Base-by-base conservation (phyloP, 2,797 vertebrate species). In the Rhinatrema bivittatum region DNA sequence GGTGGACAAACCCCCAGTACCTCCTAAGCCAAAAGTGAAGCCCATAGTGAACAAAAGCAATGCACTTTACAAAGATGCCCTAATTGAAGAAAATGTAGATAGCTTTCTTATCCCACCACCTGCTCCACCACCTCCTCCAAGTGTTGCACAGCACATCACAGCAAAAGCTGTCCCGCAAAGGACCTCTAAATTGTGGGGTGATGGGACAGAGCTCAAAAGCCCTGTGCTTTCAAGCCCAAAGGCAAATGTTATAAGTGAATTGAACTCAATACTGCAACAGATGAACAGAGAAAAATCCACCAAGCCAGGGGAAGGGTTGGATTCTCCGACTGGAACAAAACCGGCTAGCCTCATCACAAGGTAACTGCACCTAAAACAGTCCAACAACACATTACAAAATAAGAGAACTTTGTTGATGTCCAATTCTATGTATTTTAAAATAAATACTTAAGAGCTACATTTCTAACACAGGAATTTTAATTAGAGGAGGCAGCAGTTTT, bases 11-110 rank as follows among this genome's bases (percentile, higher is more conserved):
- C 96, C 94, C 48, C 92, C 94, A 11, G 93, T 97, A 60, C 91
- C 96, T 29, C 93, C 94, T 16, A 98, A 97, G 78, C 93, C 93
- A 74, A 98, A 95, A 86, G 79, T 88, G 72, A 97, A 97, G 80
- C 86, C 91, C 15, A 74, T 90, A 52, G 86, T 97, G 53, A 91
- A 88, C 79, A 92, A 92, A 68, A 83, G 81, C 81, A 92, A 90
- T 55, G 88, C 90, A 26, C 87, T 94, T 72, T 93, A 92, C 65
- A 89, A 90, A 18, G 91, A 97, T 1, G 67, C 90, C 21, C 86
- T 94, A 26, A 85, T 88, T 3, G 91, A 94, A 56, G 94, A 96
- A 70, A 90, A 85, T 12, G 77, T 78, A 1, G 91, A 97, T 53
- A 78, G 81, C 61, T 91, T 87, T 20, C 84, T 79, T 43, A 72